Evolutionary conservation across 2,113 vertebrate genomes (phyloP), one percentile per base, ranked within the genome.

Genomic region (Rousettus leschenaultii): DNA sequence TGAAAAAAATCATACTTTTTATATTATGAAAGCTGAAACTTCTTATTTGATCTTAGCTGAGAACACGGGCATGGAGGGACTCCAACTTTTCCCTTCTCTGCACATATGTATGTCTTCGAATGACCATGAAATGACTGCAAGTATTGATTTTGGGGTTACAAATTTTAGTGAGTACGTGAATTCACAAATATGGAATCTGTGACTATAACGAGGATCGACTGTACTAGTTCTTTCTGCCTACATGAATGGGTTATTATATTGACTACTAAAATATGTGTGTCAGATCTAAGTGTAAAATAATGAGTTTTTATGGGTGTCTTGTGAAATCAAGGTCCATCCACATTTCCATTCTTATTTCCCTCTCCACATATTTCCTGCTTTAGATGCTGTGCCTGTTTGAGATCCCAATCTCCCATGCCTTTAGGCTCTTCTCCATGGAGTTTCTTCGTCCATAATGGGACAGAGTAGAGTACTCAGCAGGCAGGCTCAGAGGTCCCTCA

Each of bases 61-160:
- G 61, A 86, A 28, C 45, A 28, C n/a, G 7, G 4, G 12, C 10
- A 7, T 24, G 28, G 0, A 0, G 2, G 3, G 3, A 45, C 51
- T 77, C 13, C 48, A 19, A 80, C 18, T 51, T 82, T 78, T 66
- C 14, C 33, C 13, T 22, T 10, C 48, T 63, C 33, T 84, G 6
- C 11, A 9, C 8, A 5, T 14, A 0, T 55, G 5, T 14, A 22
- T 2, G 9, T 35, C 45, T 4, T 4, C 55, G 33, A 16, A 28
- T 48, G 7, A 33, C 51, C 53, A 13, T 6, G 35, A 51, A 53
- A 22, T 22, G 51, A 21, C 26, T 21, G 2, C 3, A 30, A 22
- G 11, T 66, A 48, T 75, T 84, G 87, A 78, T 73, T 59, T 84
- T 14, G 53, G 14, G 1, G 33, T 35, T 77, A 51, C 7, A 28